phyloP scores from a whole-genome alignment of 2,797 vertebrate species.

The Meriones psammophilus region DNA sequence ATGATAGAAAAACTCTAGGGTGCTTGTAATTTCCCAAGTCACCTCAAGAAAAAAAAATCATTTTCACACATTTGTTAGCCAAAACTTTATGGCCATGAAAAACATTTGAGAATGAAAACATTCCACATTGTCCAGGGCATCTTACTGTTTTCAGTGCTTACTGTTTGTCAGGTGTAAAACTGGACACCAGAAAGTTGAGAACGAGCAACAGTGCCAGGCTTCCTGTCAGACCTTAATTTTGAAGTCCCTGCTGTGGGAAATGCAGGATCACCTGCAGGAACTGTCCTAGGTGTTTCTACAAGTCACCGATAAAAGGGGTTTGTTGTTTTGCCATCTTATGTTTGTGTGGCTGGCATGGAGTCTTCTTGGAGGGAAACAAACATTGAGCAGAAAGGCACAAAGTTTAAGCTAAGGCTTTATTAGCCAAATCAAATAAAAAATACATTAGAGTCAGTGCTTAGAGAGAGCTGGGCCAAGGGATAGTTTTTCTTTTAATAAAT shows the following conservation, averaged over 20 bases:
- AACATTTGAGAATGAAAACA: neutral
- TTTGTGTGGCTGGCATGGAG: neutral
- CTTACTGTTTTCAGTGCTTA: neutral
- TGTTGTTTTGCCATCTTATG: slow-evolving; percentile 13
- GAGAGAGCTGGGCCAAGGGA: neutral
- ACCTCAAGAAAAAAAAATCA: neutral
- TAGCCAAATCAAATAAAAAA: neutral
- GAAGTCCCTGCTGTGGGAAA: neutral
- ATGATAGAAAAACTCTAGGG: slow-evolving; percentile 44
- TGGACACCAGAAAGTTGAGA: neutral
- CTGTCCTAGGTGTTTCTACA: neutral
- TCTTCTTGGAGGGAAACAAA: neutral
- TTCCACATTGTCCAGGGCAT: neutral
- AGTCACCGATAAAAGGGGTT: slow-evolving; percentile 61
- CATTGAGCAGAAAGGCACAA: neutral
- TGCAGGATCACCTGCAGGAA: neutral
- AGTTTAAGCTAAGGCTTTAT: neutral
- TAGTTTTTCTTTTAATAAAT: neutral
- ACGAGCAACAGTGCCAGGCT: neutral
- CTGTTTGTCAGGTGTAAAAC: neutral
- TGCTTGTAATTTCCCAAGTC: slow-evolving; percentile 15
- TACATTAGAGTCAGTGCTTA: neutral
- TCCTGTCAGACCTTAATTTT: slow-evolving; percentile 17
- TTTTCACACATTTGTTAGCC: neutral
- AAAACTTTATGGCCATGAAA: slow-evolving; percentile 27